Conservation (phyloP, 2,113 vertebrate species). For the Podocnemis expansa region DNA sequence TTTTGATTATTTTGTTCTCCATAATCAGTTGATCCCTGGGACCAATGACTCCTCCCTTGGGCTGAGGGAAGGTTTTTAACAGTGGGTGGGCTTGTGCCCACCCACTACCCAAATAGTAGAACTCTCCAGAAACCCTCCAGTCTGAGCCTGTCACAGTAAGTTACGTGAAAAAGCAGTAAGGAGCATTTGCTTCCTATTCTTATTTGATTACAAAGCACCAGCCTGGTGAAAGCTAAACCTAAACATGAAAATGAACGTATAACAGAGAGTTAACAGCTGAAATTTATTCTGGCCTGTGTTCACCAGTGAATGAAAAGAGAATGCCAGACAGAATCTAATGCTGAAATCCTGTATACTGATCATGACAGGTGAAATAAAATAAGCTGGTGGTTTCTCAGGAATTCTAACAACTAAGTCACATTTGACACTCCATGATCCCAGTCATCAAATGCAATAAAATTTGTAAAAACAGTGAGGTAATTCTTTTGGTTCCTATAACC, state of each 20-base stretch:
- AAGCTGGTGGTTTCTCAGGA: neutral
- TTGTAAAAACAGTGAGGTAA: neutral
- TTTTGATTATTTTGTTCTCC: too few relatives aligned
- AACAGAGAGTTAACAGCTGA: neutral
- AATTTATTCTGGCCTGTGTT: neutral
- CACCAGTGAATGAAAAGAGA: neutral
- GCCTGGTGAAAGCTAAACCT: neutral
- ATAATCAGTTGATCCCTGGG: too few relatives aligned
- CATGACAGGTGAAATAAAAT: neutral
- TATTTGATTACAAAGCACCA: neutral
- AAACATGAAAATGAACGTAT: neutral
- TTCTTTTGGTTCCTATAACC: neutral
- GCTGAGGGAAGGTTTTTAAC: too few relatives aligned
- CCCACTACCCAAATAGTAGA: too few relatives aligned
- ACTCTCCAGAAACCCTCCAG: too few relatives aligned
- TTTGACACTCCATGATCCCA: neutral
- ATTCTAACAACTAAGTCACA: neutral
- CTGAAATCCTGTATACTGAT: neutral
- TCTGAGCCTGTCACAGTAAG: too few relatives aligned
- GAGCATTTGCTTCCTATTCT: neutral
- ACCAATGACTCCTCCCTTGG: too few relatives aligned
- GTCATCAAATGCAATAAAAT: neutral
- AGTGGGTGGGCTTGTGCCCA: too few relatives aligned
- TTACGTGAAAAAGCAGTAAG: neutral
- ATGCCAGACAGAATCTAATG: neutral